Conservation (phyloP, 1,140 invertebrate species). For the Aphaenogaster rudis region DNA sequence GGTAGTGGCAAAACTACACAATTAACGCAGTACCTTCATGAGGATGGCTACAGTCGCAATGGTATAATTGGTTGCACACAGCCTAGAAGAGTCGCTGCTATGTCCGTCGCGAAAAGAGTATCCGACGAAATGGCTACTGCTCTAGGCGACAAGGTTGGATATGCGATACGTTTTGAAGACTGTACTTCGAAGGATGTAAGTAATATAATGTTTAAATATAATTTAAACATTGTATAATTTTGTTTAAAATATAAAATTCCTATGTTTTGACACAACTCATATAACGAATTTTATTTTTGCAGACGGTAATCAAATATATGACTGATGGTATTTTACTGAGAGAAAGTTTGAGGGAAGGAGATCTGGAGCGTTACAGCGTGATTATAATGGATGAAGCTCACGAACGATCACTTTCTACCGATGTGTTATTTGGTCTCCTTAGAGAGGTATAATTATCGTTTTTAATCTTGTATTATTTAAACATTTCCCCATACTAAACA, state of each 20-base stretch:
- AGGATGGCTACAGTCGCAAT: conserved; percentile 97
- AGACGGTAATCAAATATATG: conserved; percentile 99
- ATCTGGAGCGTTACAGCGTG: conserved; percentile 98
- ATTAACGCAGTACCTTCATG: conserved; percentile 99
- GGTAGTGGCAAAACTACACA: conserved; percentile 99
- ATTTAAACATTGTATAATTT: background rate
- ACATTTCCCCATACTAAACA: background rate
- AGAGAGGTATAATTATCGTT: conserved; percentile 91
- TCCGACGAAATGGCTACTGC: conserved; percentile 98
- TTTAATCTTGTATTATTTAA: conserved; percentile 1
- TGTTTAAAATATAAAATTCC: background rate
- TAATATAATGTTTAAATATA: conserved; percentile 34
- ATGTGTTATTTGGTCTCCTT: conserved; percentile 98
- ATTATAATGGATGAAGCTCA: conserved; percentile 99
- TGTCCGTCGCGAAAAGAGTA: conserved; percentile 99
- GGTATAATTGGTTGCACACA: conserved; percentile 98
- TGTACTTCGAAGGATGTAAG: conserved; percentile 95
- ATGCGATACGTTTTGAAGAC: conserved; percentile 99
- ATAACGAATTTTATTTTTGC: conserved; percentile 78
- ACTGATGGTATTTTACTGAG: conserved; percentile 99
- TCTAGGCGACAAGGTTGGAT: conserved; percentile 97
- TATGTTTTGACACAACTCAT: background rate
- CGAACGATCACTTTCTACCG: conserved; percentile 98
- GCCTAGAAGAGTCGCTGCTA: conserved; percentile 95
- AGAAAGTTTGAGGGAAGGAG: conserved; percentile 97